phyloP scores from a whole-genome alignment of 2,113 vertebrate species.

The Myiagra hebetior region DNA sequence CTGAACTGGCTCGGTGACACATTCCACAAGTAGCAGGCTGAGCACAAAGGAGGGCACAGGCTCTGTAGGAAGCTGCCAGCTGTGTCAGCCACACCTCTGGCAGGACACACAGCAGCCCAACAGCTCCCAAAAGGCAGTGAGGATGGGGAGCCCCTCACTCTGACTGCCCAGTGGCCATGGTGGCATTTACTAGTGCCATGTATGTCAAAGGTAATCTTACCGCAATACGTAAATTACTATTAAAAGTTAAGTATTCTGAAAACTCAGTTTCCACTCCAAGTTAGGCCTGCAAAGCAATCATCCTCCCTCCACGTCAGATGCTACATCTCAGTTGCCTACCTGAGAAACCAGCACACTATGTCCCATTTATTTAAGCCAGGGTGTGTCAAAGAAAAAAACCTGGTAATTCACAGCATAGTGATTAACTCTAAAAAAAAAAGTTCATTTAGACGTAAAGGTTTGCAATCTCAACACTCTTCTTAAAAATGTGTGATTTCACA shows the following conservation, averaged over 20 bases:
- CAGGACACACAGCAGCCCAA: background rate
- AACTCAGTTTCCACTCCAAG: background rate
- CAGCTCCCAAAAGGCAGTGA: accelerated
- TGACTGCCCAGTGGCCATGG: background rate
- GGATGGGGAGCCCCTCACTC: accelerated
- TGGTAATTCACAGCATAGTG: background rate
- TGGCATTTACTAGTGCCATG: accelerated
- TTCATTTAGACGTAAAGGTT: background rate
- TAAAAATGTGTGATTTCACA: background rate
- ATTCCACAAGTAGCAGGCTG: background rate
- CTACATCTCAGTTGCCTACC: background rate
- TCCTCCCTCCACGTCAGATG: background rate
- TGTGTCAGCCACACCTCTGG: background rate
- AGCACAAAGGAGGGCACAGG: background rate
- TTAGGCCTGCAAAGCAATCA: background rate
- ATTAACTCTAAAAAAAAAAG: background rate
- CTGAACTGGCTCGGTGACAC: slow-evolving; percentile 15
- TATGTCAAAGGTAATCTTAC: accelerated
- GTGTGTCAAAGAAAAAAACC: background rate
- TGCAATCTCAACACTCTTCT: background rate
- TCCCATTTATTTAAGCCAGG: background rate
- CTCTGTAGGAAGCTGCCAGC: background rate
- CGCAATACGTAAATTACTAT: background rate
- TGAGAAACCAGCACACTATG: background rate
- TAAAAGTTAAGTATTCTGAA: background rate